A percentile compares a stretch with the other conserved stretches of the same genome.
These are phyloP conservation scores for Tetragonula clypearis DNA, from an alignment of 1,140 invertebrate species.

Conservation along the genomic window DNA sequence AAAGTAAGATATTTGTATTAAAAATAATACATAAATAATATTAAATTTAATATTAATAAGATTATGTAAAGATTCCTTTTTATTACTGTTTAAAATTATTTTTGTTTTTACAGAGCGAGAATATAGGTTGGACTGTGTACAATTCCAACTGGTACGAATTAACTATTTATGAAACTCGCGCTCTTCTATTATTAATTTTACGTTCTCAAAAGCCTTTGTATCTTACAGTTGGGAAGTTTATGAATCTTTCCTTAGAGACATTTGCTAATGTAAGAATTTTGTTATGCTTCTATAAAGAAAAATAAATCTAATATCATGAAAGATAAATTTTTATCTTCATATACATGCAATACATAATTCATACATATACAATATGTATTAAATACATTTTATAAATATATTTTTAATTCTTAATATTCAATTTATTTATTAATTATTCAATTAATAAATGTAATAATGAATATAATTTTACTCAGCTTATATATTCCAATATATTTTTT, in stretches of 20 bases:
- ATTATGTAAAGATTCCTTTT: neutral
- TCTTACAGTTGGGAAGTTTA: slow-evolving; percentile 52
- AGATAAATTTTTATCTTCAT: neutral
- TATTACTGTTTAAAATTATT: neutral
- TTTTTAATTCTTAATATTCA: neutral
- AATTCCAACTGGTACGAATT: slow-evolving; percentile 49
- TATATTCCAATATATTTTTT: neutral
- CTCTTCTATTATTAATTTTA: slow-evolving; percentile 43
- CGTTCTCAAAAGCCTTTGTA: slow-evolving; percentile 49
- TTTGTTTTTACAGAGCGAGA: slow-evolving; percentile 36
- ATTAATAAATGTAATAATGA: neutral
- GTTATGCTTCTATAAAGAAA: neutral
- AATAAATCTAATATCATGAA: neutral
- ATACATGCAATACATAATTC: too few relatives aligned
- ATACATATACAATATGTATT: too few relatives aligned
- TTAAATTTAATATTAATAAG: neutral
- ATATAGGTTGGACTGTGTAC: slow-evolving; percentile 34
- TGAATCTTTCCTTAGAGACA: slow-evolving; percentile 46
- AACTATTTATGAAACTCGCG: slow-evolving; percentile 29
- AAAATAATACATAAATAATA: neutral
- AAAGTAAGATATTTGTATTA: slow-evolving; percentile 30
- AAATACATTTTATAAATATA: neutral
- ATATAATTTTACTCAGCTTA: neutral
- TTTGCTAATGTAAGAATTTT: slow-evolving; percentile 51
- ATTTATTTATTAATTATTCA: too few relatives aligned